Base-by-base conservation (phyloP, 2,888 invertebrate species). In the Drosophila melanocephala region DNA sequence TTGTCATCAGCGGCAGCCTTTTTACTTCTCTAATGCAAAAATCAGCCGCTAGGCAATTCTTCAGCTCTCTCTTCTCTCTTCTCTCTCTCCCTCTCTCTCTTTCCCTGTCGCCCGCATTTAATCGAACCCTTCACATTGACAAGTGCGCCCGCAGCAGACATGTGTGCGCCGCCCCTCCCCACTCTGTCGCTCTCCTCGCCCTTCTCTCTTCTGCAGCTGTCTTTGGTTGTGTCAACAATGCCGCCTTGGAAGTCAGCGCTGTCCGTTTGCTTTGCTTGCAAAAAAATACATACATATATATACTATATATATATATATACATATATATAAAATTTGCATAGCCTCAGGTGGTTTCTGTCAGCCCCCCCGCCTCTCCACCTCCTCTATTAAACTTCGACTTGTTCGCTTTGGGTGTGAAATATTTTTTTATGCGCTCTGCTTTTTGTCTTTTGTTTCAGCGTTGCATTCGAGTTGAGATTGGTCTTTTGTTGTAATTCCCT, bases 341-440 rank as follows among this genome's bases (percentile, higher is more conserved):
- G 79, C 83, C 76, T 84, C 85, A 85, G 84, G 85, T 84, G 85
- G 83, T 77, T 84, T 75, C 32, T 60, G 55, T 37, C 47, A 39
- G 62, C 53, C n/a, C 52, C 52, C 28, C 42, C 3, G 66, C 58
- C 52, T 57, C 14, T 16, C 47, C 5, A 37, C 16, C 26, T 28
- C 32, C 26, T 52, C 30, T 57, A 61, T 28, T 55, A 19, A 30
- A 33, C 55, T 47, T 56, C 42, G 19, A 47, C 28, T 35, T 19
- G 3, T 42, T 56, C 9, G 37, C 39, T 51, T 52, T 63, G 69
- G 55, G 84, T 84, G 81, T 84, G 81, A 81, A 81, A 64, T 76
- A 66, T 71, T 75, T 77, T 76, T 61, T 66, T 62, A 72, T 65
- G 61, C 67, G 26, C 16, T 47, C 26, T 47, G 26, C 47, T 26